Evolutionary conservation across 1,140 invertebrate species (phyloP).

Genomic region (Bilobella aurantiaca): DNA sequence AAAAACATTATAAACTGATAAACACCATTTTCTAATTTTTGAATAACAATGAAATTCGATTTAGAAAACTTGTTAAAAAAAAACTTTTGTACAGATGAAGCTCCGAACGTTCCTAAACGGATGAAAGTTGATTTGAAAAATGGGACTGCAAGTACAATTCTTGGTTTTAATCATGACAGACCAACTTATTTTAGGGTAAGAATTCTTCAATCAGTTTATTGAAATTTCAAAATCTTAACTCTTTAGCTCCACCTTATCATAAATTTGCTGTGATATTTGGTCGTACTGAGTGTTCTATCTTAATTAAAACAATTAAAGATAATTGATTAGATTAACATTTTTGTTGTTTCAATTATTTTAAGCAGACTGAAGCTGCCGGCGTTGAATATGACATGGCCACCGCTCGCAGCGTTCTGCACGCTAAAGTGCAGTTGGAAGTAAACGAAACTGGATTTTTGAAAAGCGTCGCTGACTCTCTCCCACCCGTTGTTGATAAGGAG

Average conservation of each 20-base stretch:
- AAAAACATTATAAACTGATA: neutral
- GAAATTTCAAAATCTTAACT: no score
- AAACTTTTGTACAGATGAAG: no score
- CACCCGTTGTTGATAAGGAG: neutral
- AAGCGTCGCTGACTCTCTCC: neutral
- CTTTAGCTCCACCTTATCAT: no score
- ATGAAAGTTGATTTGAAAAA: slow-evolving; percentile 4
- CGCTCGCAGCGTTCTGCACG: neutral
- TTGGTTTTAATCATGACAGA: slow-evolving; percentile 11
- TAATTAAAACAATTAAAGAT: no score
- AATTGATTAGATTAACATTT: no score
- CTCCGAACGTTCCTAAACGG: neutral
- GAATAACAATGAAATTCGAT: no score
- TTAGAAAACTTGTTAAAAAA: no score
- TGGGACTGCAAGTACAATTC: neutral
- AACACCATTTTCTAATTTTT: neutral
- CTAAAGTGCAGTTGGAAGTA: neutral
- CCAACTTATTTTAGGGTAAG: slow-evolving; percentile 8
- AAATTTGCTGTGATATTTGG: no score
- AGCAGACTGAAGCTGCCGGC: neutral
- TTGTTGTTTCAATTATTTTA: slow-evolving; percentile 6
- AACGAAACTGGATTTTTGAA: neutral
- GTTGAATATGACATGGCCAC: slow-evolving; percentile 4
- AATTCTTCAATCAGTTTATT: no score
- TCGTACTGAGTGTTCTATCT: no score